Evolutionary conservation across 2,888 invertebrate species (phyloP).

Genomic region (Ypsolopha sequella): DNA sequence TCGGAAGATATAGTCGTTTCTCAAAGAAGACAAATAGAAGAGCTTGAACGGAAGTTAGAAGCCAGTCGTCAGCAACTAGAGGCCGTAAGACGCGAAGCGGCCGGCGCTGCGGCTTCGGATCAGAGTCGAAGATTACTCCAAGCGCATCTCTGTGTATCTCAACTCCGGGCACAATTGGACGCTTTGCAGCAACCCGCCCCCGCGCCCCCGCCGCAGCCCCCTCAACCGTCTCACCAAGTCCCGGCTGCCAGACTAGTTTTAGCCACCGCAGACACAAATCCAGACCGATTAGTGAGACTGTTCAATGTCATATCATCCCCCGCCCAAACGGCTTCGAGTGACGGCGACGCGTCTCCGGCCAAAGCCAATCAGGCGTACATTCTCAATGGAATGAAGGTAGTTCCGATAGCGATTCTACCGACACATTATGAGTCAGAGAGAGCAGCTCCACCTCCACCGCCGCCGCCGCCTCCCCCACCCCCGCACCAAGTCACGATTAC

Average conservation of each 20-base stretch:
- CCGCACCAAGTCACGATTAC: constrained; percentile 14
- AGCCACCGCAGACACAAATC: constrained; percentile 30
- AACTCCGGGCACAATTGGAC: constrained; percentile 74
- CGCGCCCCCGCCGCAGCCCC: constrained; percentile 35
- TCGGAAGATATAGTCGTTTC: constrained; percentile 83
- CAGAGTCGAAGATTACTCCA: constrained; percentile 70
- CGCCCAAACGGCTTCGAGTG: constrained; percentile 14
- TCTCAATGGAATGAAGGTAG: constrained; percentile 72
- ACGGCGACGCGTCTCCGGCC: constrained; percentile 21
- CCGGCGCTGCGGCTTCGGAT: constrained; percentile 58
- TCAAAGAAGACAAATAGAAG: constrained; percentile 87
- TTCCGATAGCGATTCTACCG: constrained; percentile 61
- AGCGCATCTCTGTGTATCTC: constrained; percentile 68
- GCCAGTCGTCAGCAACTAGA: constrained; percentile 83
- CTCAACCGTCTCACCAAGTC: constrained; percentile 64
- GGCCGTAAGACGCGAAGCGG: constrained; percentile 73
- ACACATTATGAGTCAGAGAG: constrained; percentile 51
- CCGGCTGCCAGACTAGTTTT: constrained; percentile 42
- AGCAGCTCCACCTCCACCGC: constrained; percentile 33
- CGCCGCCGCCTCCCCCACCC: constrained; percentile 37
- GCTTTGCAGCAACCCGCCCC: constrained; percentile 61
- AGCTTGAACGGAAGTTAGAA: constrained; percentile 84
- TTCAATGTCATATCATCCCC: constrained; percentile 39
- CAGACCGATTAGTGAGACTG: constrained; percentile 40
- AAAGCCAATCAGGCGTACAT: constrained; percentile 67